These are phyloP conservation scores for Caenorhabditis remanei DNA, from an alignment of 1,140 invertebrate species.

Conservation along the genomic window DNA sequence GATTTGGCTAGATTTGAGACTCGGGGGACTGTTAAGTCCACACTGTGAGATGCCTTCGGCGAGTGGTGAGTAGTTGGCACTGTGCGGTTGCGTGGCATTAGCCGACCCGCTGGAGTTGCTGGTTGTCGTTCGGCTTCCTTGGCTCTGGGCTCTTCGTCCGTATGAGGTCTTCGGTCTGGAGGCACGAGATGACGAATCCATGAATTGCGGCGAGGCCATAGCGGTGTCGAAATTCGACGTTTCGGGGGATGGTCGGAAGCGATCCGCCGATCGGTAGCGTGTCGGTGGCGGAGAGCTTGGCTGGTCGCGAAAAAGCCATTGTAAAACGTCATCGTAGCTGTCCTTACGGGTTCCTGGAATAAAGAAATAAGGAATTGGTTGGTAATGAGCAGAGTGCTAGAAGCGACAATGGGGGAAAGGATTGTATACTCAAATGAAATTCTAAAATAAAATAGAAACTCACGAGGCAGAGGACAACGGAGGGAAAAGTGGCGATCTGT, in stretches of 20 bases:
- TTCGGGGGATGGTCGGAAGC: not conserved
- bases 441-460: constrained; percentile 7
- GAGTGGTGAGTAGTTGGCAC: constrained; percentile 41
- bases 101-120: not conserved
- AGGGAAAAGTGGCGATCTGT: constrained; percentile 34
- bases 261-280: constrained; percentile 53
- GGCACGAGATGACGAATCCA: constrained; percentile 51
- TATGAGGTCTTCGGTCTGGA: constrained; percentile 16
- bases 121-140: constrained; percentile 50
- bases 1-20: constrained; percentile 48
- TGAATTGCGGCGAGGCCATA: constrained; percentile 57
- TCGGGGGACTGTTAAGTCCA: constrained; percentile 52
- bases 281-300: constrained; percentile 66
- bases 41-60: constrained; percentile 33
- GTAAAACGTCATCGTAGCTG: constrained; percentile 73
- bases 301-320: constrained; percentile 74
- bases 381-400: not conserved
- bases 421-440: not conserved
- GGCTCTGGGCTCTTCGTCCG: constrained; percentile 26
- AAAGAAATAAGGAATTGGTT: not conserved
- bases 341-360: constrained; percentile 70
- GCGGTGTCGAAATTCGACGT: constrained; percentile 39
- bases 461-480: constrained; percentile 48
- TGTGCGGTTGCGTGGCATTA: not conserved
- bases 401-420: not conserved